Base-by-base conservation (phyloP, 2,797 vertebrate species). In the Craterocephalus amniculus region DNA sequence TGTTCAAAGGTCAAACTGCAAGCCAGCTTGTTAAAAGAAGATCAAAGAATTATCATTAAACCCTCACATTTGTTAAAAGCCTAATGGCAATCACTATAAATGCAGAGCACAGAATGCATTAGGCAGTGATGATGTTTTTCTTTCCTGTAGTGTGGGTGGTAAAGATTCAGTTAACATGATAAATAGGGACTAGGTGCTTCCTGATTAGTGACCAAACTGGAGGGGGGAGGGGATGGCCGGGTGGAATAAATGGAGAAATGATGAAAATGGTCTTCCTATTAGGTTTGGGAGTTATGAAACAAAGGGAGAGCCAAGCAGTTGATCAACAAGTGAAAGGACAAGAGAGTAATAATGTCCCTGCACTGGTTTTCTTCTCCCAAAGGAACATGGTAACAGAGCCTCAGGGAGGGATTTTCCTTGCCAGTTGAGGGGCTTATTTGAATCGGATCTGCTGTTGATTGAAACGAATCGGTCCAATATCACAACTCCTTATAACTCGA, bases 71-170 rank as follows among this genome's bases (percentile, higher is more conserved):
- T 85, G 79, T 87, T 88, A 77, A 89, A 90, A 85, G 73, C 62
- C 83, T 72, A 75, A 84, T 81, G 80, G 64, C 75, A 75, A 80
- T 80, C 72, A 79, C 83, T 85, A 71, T 67, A 78, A 86, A 87
- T 70, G 78, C 83, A 80, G 81, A 72, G 45, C 81, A 40, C 79
- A 88, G 87, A 91, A 88, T 84, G 75, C 89, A 93, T 93, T 89
- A 93, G 63, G 71, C 80, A 34, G 67, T 88, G 87, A 90, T 86
- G 89, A 91, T 91, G 89, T 90, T 94, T 94, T 90, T 92, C 91
- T 95, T 95, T 93, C 93, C 93, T 92, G 87, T 89, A 59, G 86
- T 87, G 94, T 95, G 94, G 94, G 94, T 90, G 94, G 93, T 88
- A 87, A 92, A 93, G 91, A 94, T 94, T 93, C 87, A 86, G 92